Conservation (phyloP, 2,113 vertebrate genomes). For the Leptodactylus fuscus region DNA sequence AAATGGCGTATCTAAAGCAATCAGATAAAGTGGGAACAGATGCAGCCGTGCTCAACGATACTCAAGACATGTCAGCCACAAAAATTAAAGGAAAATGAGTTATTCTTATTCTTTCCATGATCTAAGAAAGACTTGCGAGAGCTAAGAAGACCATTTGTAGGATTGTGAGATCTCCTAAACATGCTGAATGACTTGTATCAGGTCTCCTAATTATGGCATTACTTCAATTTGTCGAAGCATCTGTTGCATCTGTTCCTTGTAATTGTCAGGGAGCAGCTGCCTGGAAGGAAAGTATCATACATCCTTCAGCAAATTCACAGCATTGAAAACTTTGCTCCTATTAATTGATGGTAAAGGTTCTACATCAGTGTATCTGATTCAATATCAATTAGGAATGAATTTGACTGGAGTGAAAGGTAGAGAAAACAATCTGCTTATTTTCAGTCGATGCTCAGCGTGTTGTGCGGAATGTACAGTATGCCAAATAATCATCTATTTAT, state of each 20-base stretch:
- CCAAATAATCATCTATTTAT: slow-evolving; percentile 14
- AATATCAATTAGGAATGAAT: slow-evolving; percentile 48
- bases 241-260: slow-evolving; percentile 54
- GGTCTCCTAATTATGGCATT: slow-evolving; percentile 53
- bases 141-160: neutral
- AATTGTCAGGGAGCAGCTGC: slow-evolving; percentile 53
- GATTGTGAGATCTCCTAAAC: neutral
- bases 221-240: slow-evolving; percentile 56
- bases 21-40: neutral
- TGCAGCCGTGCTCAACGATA: neutral
- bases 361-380: slow-evolving; percentile 53
- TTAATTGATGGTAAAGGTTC: slow-evolving; percentile 55
- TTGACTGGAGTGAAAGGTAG: neutral
- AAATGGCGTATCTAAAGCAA: neutral
- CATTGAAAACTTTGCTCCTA: slow-evolving; percentile 46
- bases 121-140: neutral
- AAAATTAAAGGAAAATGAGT: neutral
- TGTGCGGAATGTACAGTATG: no score
- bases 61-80: neutral
- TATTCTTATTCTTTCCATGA: neutral
- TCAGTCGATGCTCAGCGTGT: neutral
- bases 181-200: slow-evolving; percentile 40
- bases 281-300: slow-evolving; percentile 32
- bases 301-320: slow-evolving; percentile 44
- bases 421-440: slow-evolving; percentile 39